Conservation (phyloP, 2,888 invertebrate genomes). For the Tinea semifulvella region DNA sequence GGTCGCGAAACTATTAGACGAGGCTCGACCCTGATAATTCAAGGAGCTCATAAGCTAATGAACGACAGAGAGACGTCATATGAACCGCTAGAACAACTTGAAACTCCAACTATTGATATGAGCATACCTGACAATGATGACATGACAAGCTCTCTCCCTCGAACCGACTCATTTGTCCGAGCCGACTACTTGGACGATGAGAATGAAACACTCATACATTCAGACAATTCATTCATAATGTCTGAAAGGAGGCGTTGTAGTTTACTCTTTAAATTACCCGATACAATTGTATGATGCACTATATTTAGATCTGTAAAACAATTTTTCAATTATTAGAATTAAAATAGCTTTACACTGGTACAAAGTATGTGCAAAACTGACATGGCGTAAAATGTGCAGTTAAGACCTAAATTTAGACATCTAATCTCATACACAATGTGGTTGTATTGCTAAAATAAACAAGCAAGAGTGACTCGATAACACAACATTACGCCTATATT, state of each 20-base stretch:
- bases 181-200: slow-evolving; percentile 28
- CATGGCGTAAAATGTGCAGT: background rate
- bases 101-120: background rate
- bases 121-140: background rate
- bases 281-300: slow-evolving; percentile 17
- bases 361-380: too few relatives aligned
- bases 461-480: too few relatives aligned
- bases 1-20: slow-evolving; percentile 76
- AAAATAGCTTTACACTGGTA: too few relatives aligned
- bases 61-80: slow-evolving; percentile 66
- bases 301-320: background rate
- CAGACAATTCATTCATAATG: slow-evolving; percentile 49
- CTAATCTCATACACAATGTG: too few relatives aligned
- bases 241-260: slow-evolving; percentile 43
- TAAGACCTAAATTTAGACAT: background rate
- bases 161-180: slow-evolving; percentile 1
- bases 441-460: too few relatives aligned
- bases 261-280: slow-evolving; percentile 30
- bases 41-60: slow-evolving; percentile 68
- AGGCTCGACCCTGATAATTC: slow-evolving; percentile 68
- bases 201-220: slow-evolving; percentile 41
- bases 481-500: too few relatives aligned
- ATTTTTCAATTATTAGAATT: background rate
- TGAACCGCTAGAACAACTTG: slow-evolving; percentile 26
- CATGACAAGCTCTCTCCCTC: background rate